Conservation (phyloP, 1,140 invertebrate species). For the Polypedilum vanderplanki region DNA sequence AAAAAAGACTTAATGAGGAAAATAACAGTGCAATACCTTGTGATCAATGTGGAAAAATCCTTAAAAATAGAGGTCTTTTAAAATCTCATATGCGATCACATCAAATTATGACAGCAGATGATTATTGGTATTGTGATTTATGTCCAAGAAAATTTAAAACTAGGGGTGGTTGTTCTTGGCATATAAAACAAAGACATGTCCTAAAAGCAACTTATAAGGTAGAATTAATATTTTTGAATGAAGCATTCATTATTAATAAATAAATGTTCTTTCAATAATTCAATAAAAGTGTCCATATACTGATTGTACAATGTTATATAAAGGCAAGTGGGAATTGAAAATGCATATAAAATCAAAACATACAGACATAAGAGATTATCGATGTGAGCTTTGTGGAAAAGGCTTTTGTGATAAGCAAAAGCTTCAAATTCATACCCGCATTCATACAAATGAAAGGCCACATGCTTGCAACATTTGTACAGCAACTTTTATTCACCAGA, state of each 20-base stretch:
- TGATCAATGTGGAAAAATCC: not conserved
- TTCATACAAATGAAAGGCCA: not conserved
- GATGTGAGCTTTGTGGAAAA: not conserved
- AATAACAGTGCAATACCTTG: not conserved
- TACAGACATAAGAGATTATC: not conserved
- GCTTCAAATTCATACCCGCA: not conserved
- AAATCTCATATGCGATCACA: not conserved
- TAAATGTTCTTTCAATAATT: too few species aligned
- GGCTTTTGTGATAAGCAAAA: not conserved
- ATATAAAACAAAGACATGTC: not conserved
- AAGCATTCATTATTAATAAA: too few species aligned
- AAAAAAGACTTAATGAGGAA: not conserved
- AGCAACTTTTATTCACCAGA: not conserved
- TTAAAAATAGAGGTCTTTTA: not conserved
- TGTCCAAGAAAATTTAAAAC: not conserved
- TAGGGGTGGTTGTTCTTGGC: not conserved
- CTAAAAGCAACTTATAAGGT: not conserved
- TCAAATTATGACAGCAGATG: not conserved
- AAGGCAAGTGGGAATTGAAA: not conserved
- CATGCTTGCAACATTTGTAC: not conserved
- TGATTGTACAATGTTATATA: not conserved
- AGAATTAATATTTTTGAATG: too few species aligned
- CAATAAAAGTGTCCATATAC: not conserved
- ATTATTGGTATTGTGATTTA: slow-evolving; percentile 13
- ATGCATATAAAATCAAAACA: not conserved